Evolutionary conservation across 2,113 vertebrate species (phyloP).

Genomic region (Coreoperca whiteheadi): DNA sequence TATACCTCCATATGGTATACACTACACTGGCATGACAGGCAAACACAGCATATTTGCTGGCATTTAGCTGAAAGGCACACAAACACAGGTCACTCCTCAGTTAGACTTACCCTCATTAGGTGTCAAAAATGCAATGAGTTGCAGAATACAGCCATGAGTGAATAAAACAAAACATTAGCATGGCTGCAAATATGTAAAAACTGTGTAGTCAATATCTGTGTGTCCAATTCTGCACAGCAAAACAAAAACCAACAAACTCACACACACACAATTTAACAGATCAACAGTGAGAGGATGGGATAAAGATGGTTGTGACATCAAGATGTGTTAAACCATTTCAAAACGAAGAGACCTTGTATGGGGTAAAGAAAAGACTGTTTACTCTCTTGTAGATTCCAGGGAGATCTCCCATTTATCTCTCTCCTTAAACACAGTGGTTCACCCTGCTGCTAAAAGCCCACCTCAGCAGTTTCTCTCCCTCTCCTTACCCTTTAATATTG

Average conservation of each 20-base stretch:
- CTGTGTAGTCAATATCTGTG: constrained; percentile 66
- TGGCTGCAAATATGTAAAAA: constrained; percentile 61
- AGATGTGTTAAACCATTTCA: constrained; percentile 59
- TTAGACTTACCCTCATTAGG: constrained; percentile 62
- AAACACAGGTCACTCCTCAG: constrained; percentile 71
- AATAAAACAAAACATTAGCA: constrained; percentile 63
- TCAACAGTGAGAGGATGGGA: constrained; percentile 30
- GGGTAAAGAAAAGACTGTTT: constrained; percentile 76
- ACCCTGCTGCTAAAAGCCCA: constrained; percentile 82
- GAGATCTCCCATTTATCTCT: constrained; percentile 84
- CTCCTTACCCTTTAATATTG: constrained; percentile 86
- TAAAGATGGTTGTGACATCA: constrained; percentile 39
- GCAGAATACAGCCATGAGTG: constrained; percentile 58
- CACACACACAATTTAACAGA: constrained; percentile 38
- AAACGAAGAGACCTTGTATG: constrained; percentile 61
- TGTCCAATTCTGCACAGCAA: constrained; percentile 32
- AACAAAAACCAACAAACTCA: constrained; percentile 34
- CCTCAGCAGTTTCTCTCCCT: constrained; percentile 84
- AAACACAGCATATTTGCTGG: constrained; percentile 72
- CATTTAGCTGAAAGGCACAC: constrained; percentile 72
- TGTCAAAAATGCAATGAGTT: constrained; percentile 68
- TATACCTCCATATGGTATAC: constrained; percentile 46
- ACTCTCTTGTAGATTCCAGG: constrained; percentile 82
- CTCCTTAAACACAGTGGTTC: constrained; percentile 84
- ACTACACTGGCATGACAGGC: constrained; percentile 67